Conservation (phyloP, 2,888 invertebrate genomes). For the Sepioteuthis lessoniana region DNA sequence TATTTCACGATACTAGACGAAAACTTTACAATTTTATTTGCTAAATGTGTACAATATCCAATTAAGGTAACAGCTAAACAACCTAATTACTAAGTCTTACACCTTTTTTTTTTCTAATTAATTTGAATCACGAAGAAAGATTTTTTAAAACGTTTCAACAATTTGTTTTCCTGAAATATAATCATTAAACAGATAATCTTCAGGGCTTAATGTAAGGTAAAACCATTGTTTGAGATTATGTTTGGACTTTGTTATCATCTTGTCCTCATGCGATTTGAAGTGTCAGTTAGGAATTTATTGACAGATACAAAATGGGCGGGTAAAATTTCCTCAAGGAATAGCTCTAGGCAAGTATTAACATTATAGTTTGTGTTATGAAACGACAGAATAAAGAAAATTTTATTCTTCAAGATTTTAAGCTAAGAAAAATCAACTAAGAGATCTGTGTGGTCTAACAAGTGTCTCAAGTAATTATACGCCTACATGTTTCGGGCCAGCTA, state of each 20-base stretch:
- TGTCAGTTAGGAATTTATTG: slow-evolving; percentile 39
- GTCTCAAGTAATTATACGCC: slow-evolving; percentile 46
- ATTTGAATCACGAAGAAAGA: background rate
- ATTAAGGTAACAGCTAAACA: background rate
- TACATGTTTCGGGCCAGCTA: background rate
- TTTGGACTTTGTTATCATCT: slow-evolving; percentile 24
- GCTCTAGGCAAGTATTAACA: slow-evolving; percentile 40
- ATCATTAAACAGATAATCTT: background rate
- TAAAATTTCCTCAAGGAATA: slow-evolving; percentile 25
- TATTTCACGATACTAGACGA: background rate
- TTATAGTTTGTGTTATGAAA: background rate
- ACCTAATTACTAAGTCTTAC: background rate
- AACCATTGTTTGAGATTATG: slow-evolving; percentile 3
- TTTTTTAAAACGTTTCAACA: background rate
- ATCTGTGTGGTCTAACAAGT: slow-evolving; percentile 45
- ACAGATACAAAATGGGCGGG: background rate
- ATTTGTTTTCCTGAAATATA: background rate
- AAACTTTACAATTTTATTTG: background rate
- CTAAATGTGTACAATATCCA: background rate
- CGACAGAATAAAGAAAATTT: background rate
- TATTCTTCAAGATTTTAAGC: slow-evolving; percentile 8
- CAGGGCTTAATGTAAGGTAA: background rate
- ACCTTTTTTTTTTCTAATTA: background rate
- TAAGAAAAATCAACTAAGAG: background rate
- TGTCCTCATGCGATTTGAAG: slow-evolving; percentile 42